Evolutionary conservation across 2,888 invertebrate species (phyloP).

Genomic region (Ametastegia equiseti): DNA sequence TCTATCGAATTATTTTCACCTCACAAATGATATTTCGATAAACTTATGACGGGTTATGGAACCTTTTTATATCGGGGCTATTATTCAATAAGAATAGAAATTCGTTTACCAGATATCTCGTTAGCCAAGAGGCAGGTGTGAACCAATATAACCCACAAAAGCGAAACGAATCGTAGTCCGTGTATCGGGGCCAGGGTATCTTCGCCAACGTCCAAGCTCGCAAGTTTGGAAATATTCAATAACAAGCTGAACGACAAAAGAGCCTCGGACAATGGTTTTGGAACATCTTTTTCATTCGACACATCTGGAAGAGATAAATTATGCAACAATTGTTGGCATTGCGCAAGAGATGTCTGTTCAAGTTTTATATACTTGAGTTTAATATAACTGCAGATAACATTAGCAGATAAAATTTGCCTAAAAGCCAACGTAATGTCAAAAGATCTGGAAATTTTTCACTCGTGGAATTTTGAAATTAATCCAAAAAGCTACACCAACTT

Average conservation of each 20-base stretch:
- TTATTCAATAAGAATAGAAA: not conserved
- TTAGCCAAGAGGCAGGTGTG: conserved; percentile 68
- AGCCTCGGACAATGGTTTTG: conserved; percentile 64
- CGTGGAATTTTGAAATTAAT: not conserved
- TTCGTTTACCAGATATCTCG: conserved; percentile 64
- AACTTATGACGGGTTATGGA: not conserved
- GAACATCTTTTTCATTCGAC: conserved; percentile 57
- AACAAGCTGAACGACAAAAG: conserved; percentile 68
- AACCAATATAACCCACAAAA: conserved; percentile 81
- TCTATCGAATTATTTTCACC: too few species aligned
- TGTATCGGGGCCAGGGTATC: conserved; percentile 80
- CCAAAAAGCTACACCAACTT: not conserved
- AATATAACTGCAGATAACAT: too few species aligned
- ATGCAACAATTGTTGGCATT: conserved; percentile 4
- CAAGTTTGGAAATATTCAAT: conserved; percentile 65
- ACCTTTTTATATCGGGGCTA: not conserved
- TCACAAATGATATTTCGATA: not conserved
- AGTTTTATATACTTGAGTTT: not conserved
- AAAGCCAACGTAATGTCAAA: too few species aligned
- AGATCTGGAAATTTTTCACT: not conserved
- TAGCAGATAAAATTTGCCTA: not conserved
- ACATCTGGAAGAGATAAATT: conserved; percentile 57
- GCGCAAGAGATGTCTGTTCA: not conserved
- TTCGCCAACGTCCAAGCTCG: conserved; percentile 71
- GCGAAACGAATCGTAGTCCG: conserved; percentile 81